phyloP scores from a whole-genome alignment of 35 echinoderm and acorn worm genomes.

The Ophiothrix spiculata region DNA sequence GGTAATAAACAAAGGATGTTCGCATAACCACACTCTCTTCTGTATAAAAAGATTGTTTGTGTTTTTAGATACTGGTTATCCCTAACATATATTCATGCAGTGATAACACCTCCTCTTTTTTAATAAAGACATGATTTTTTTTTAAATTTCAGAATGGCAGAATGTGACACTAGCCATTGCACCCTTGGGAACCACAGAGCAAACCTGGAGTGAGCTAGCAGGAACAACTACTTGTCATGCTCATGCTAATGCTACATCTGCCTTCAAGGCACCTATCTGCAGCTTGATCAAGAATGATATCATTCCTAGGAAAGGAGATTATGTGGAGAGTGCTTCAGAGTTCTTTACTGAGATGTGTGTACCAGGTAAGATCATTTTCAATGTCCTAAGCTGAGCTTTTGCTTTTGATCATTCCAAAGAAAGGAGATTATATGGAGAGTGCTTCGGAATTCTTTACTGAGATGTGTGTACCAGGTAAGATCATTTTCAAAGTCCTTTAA shows the following conservation, averaged over 20 bases:
- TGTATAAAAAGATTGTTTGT: too few species aligned
- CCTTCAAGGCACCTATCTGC: constrained; percentile 66
- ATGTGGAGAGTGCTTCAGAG: constrained; percentile 73
- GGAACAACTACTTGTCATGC: constrained; percentile 53
- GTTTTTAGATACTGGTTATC: too few species aligned
- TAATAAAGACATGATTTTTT: too few species aligned
- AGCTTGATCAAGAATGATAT: constrained; percentile 65
- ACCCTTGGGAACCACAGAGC: not conserved
- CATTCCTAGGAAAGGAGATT: constrained; percentile 65
- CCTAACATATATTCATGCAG: too few species aligned
- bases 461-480: constrained; percentile 94
- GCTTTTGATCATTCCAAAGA: constrained; percentile 71
- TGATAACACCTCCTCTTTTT: too few species aligned
- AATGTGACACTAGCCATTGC: constrained; percentile 74
- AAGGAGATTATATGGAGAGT: constrained; percentile 74
- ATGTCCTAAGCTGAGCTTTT: too few species aligned
- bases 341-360: constrained; percentile 86
- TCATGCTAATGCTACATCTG: constrained; percentile 42
- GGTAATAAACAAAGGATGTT: too few species aligned
- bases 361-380: constrained; percentile 65
- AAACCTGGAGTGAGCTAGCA: constrained; percentile 27
- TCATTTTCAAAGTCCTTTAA: too few species aligned
- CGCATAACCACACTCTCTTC: too few species aligned
- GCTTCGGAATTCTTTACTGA: constrained; percentile 72
- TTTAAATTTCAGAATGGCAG: constrained; percentile 42